Percentiles rank a stretch among this genome's conserved stretches.
These are phyloP conservation scores for Rhinichthys osculus DNA, from an alignment of 2,797 vertebrate species.

Conservation along the genomic window DNA sequence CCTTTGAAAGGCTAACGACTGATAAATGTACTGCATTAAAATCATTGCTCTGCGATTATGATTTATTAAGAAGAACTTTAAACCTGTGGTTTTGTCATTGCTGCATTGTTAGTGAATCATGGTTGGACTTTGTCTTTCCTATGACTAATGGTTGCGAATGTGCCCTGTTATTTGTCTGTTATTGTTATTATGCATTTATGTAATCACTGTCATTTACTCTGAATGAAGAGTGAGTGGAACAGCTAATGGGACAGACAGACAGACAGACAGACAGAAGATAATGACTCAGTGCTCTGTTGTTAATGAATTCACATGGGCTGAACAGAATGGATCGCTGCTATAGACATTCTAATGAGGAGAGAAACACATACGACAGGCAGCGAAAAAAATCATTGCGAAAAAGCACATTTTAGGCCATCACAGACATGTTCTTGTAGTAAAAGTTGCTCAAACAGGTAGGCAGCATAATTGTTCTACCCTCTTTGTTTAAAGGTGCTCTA, in stretches of 20 bases:
- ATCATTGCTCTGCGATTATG: background rate
- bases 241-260: slow-evolving; percentile 1
- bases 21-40: background rate
- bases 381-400: too few species aligned
- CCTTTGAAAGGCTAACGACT: background rate
- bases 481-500: too few species aligned
- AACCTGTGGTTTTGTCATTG: slow-evolving; percentile 5
- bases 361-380: background rate
- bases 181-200: slow-evolving; percentile 7
- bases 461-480: background rate
- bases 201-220: slow-evolving; percentile 29
- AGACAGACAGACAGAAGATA: slow-evolving; percentile 13
- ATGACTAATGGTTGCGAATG: background rate
- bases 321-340: background rate
- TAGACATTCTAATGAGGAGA: background rate
- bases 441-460: background rate
- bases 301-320: slow-evolving; percentile 7
- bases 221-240: background rate
- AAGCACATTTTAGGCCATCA: background rate
- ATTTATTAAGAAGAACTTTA: slow-evolving; percentile 13
- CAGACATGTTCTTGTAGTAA: background rate
- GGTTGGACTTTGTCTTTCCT: background rate
- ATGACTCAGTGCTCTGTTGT: slow-evolving; percentile 7
- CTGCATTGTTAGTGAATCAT: background rate
- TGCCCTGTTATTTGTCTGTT: slow-evolving; percentile 8